Percentiles rank a stretch among this genome's conserved stretches.
Evolutionary conservation across 2,113 vertebrate species (phyloP).

Genomic region (Petaurus breviceps): DNA sequence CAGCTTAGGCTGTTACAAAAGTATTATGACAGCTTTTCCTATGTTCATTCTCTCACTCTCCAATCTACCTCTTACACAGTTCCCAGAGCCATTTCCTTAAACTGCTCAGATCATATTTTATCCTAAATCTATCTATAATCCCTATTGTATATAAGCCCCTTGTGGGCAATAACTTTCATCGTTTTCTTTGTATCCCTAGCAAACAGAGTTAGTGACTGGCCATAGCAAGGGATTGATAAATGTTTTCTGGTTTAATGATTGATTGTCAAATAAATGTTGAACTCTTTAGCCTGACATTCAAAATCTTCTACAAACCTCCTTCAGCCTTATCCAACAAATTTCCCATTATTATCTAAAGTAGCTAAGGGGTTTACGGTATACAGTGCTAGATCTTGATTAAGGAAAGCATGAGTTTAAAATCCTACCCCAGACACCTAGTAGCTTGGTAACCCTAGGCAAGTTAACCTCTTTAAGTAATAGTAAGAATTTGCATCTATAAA

Average conservation of each 20-base stretch:
- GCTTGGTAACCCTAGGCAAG: not conserved
- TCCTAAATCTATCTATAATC: not conserved
- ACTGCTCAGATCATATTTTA: not conserved
- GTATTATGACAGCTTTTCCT: not conserved
- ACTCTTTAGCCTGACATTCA: not conserved
- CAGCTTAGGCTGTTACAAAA: not conserved
- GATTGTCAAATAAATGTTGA: not conserved
- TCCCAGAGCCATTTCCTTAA: not conserved
- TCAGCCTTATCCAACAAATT: not conserved
- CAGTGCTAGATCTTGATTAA: not conserved
- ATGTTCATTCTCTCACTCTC: not conserved
- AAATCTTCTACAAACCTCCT: not conserved
- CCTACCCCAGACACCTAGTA: not conserved
- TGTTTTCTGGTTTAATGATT: not conserved
- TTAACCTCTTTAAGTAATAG: not conserved
- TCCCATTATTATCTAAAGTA: not conserved
- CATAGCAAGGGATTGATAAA: slow-evolving; percentile 2
- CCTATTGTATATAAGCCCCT: not conserved
- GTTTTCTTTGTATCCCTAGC: not conserved
- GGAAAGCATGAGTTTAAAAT: not conserved
- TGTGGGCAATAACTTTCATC: not conserved
- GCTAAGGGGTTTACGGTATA: not conserved
- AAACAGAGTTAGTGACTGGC: not conserved
- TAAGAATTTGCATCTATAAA: not conserved
- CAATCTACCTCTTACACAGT: not conserved